Evolutionary conservation across 2,113 vertebrate species (phyloP), one percentile per base, ranked within the genome.

Genomic region (Echinops telfairi): DNA sequence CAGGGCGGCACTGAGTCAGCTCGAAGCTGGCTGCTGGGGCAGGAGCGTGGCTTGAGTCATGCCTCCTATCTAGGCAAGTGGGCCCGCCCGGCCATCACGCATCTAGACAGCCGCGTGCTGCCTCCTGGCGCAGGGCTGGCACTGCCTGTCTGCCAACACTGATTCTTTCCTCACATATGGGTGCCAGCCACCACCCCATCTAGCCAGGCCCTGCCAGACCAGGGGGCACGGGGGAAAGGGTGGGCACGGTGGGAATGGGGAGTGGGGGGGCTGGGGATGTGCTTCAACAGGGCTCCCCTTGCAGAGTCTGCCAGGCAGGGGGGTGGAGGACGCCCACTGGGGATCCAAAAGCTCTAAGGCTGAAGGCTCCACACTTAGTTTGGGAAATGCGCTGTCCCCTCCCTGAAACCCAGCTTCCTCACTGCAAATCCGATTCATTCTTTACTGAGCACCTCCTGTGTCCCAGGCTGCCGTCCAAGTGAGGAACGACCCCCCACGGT

Each of bases 1-100:
- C 58, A 11, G 53, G 33, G 19, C 86, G 19, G 27, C 14, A 73
- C 86, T 95, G 93, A 96, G 86, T 93, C 96, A 92, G n/a, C 33
- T 0, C 1, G 86, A 22, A 25, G 62, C 47, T 80, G 20, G 40
- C 29, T 60, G 11, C 77, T 60, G 62, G 78, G n/a, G 16, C 68
- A 29, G 38, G 66, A 79, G 23, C 9, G 1, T 31, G 58, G 47
- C 7, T 1, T 86, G 94, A 93, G 83, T 95, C 94, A 95, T 0
- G 0, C 20, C 62, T 71, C n/a, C 38, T 83, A 38, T 66, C 33
- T 43, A 19, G 88, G 75, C 8, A 0, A 71, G 3, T 6, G 19
- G 60, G 31, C 64, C 88, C 5, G 2, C 64, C 57, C 70, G 73
- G 73, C 82, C 58, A 66, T 81, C 88, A 93, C 19, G 60, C 25